Percentiles rank a stretch among this genome's conserved stretches.
Evolutionary conservation across 35 echinoderm and acorn worm species (phyloP).

Genomic region (Ptychodera flava): DNA sequence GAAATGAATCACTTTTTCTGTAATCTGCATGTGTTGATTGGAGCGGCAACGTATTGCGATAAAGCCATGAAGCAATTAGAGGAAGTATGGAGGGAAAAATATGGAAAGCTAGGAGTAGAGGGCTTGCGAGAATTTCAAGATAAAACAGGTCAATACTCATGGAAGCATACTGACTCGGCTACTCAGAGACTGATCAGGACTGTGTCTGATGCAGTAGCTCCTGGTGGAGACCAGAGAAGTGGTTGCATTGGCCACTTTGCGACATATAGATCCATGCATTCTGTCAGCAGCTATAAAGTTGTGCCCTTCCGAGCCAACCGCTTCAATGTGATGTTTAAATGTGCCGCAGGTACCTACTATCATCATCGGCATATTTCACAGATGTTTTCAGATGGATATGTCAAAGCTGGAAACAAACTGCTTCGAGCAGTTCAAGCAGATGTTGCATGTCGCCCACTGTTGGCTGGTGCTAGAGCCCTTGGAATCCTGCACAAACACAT

Average conservation of each 20-base stretch:
- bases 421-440: conserved; percentile 16
- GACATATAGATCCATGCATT: not conserved
- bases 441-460: not conserved
- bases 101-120: not conserved
- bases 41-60: not conserved
- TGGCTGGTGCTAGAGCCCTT: conserved; percentile 22
- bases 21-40: conserved; percentile 10
- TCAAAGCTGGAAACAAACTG: conserved; percentile 22
- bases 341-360: not conserved
- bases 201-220: not conserved
- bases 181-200: not conserved
- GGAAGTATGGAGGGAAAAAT: not conserved
- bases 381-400: conserved; percentile 6
- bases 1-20: conserved; percentile 8
- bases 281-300: not conserved
- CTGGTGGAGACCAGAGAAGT: not conserved
- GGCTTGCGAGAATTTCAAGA: not conserved
- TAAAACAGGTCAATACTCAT: not conserved
- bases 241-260: not conserved
- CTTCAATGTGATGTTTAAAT: not conserved
- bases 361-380: not conserved
- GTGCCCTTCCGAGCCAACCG: not conserved
- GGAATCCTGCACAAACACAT: conserved; percentile 34
- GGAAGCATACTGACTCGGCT: not conserved
- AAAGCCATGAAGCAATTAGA: not conserved